Percentiles rank a stretch among this genome's conserved stretches.
Evolutionary conservation across 2,113 vertebrate genomes (phyloP).

Genomic region (Calypte anna): DNA sequence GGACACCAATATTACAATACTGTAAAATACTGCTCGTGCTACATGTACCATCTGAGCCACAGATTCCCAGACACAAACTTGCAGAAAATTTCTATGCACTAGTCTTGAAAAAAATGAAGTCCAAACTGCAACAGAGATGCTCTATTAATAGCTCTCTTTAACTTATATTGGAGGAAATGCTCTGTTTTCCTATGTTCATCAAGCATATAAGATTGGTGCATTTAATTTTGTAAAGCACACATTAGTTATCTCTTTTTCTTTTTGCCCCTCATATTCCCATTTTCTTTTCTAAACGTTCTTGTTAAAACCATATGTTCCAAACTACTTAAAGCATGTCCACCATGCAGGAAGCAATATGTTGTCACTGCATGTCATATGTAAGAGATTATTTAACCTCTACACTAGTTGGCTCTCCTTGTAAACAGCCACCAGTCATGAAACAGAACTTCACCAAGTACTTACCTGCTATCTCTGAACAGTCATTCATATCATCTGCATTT

Average conservation of each 20-base stretch:
- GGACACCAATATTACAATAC: background rate
- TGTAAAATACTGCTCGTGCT: background rate
- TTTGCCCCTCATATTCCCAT: fast-evolving
- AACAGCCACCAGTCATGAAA: background rate
- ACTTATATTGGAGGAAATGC: background rate
- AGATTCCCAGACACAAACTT: background rate
- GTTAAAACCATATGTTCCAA: background rate
- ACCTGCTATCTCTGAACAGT: background rate
- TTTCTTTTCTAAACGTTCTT: background rate
- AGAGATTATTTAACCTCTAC: background rate
- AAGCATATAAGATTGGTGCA: background rate
- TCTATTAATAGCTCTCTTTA: background rate
- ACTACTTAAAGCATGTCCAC: background rate
- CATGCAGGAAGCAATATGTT: background rate
- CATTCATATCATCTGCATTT: background rate
- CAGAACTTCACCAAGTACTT: background rate
- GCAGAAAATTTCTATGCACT: background rate
- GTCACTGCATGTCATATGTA: background rate
- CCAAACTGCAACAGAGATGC: background rate
- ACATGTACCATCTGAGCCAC: fast-evolving
- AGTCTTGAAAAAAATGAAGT: background rate
- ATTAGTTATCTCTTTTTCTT: background rate
- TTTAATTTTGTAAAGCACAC: background rate
- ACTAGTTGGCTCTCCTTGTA: background rate
- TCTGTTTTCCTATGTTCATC: background rate